Evolutionary conservation across 2,888 invertebrate species (phyloP), one percentile per base, ranked within the genome.

Genomic region (Oscheius sp.): DNA sequence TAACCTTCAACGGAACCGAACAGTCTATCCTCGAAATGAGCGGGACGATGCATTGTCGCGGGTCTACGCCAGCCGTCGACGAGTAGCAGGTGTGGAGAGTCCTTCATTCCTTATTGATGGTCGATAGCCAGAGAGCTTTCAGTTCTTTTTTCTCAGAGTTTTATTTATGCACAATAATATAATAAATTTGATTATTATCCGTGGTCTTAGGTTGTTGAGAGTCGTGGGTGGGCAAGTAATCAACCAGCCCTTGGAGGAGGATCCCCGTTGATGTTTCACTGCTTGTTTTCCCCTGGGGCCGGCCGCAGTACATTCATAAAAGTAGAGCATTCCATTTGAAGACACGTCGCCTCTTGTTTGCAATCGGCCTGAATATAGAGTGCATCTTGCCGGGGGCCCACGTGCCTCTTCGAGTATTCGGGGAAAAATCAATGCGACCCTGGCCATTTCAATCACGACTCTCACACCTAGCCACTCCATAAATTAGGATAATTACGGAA

Each of bases 11-110:
- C 61, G 74, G 49, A 71, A 76, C 35, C 69, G 45, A 29, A 16
- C 21, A n/a, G 25, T 52, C 6, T 53, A 46, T 23, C 21, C 52
- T 7, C 16, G 27, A 18, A 23, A 7, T n/a, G 45, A 76, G 49
- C 74, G 74, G 45, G 81, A 80, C 21, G 83, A 83, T 56, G 79
- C 82, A 7, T 69, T 83, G 13, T 79, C 80, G 12, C 55, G 83
- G 56, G 75, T 83, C 52, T 83, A 83, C 71, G 80, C 80, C 29
- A 77, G 79, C 46, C 64, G 83, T 70, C 73, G 79, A 64, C 49
- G 66, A 52, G 61, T 77, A 27, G 69, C 72, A 61, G 71, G 71
- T 71, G 63, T 49, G 53, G 64, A 72, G 52, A 77, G 78, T 58
- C 80, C 79, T 21, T 79, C 77, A 56, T 79, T 81, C 41, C 72